A percentile compares a stretch with the other conserved stretches of the same genome.
Evolutionary conservation across 2,888 invertebrate genomes (phyloP).

Genomic region (Neelides folsomi): DNA sequence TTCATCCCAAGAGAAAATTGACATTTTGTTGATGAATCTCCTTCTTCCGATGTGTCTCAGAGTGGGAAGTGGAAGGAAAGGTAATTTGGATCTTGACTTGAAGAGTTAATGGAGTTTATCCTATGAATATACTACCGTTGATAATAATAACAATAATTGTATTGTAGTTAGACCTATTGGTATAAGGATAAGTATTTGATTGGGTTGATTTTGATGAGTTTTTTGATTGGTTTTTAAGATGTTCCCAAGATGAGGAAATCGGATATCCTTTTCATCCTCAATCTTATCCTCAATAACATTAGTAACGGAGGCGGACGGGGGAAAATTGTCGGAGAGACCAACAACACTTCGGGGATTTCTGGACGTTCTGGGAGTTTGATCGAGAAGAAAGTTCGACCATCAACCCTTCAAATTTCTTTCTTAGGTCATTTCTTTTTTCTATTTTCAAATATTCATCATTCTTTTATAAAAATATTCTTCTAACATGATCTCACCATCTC

Average conservation of each 20-base stretch:
- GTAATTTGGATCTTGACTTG: too few species aligned
- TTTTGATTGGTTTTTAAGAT: constrained; percentile 46
- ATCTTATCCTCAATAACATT: constrained; percentile 76
- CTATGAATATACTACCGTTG: too few species aligned
- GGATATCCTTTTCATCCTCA: constrained; percentile 81
- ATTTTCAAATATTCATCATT: too few species aligned
- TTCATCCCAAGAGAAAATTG: constrained; percentile 71
- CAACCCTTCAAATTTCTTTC: constrained; percentile 42
- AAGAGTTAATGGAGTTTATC: too few species aligned
- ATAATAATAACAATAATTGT: too few species aligned
- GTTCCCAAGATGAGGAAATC: constrained; percentile 74
- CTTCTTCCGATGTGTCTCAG: constrained; percentile 90
- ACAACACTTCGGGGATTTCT: constrained; percentile 59
- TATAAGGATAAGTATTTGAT: too few species aligned
- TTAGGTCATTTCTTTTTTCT: constrained; percentile 38
- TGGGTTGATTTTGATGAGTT: neutral
- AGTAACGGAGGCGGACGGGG: constrained; percentile 40
- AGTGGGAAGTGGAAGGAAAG: constrained; percentile 88
- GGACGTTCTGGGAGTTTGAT: constrained; percentile 60
- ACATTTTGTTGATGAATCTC: constrained; percentile 89
- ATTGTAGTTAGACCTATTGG: too few species aligned
- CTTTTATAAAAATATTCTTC: neutral
- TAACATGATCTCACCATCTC: neutral
- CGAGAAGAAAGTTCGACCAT: constrained; percentile 46
- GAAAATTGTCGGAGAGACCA: constrained; percentile 38